Evolutionary conservation across 2,888 invertebrate genomes (phyloP).

Genomic region (Junonia oenone): DNA sequence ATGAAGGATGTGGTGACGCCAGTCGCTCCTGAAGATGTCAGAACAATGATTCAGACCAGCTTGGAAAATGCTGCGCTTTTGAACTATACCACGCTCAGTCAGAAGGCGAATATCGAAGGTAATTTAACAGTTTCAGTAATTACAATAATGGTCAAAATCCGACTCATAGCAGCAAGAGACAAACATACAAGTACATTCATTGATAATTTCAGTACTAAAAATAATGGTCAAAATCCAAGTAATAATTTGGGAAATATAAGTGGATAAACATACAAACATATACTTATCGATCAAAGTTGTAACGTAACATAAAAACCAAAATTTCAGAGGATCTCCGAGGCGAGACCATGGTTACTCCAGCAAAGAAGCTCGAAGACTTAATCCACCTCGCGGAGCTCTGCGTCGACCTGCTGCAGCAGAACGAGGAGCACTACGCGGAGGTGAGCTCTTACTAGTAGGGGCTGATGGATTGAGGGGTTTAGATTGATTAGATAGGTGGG

Average conservation of each 20-base stretch:
- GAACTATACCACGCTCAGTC: slow-evolving; percentile 97
- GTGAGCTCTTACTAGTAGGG: too few species aligned
- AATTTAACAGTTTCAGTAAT: too few species aligned
- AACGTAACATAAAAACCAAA: not conserved
- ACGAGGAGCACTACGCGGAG: slow-evolving; percentile 99
- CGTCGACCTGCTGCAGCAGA: slow-evolving; percentile 98
- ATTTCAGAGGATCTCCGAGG: slow-evolving; percentile 87
- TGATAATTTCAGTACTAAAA: too few species aligned
- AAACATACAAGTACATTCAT: too few species aligned
- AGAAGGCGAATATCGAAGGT: slow-evolving; percentile 99
- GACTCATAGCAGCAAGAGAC: too few species aligned
- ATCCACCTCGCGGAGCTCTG: slow-evolving; percentile 98
- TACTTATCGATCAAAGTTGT: not conserved
- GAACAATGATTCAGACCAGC: slow-evolving; percentile 97
- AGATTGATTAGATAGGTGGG: too few species aligned
- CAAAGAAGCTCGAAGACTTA: slow-evolving; percentile 96
- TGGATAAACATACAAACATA: not conserved
- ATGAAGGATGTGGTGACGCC: slow-evolving; percentile 99
- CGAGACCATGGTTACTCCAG: slow-evolving; percentile 90
- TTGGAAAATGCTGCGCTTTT: slow-evolving; percentile 98
- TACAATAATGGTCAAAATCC: too few species aligned
- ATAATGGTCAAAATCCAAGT: too few species aligned
- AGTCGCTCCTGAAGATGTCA: slow-evolving; percentile 96
- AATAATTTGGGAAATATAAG: too few species aligned
- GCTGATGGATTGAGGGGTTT: too few species aligned